Conservation (phyloP, 2,797 vertebrate genomes). For the Orientallactaga sibirica region DNA sequence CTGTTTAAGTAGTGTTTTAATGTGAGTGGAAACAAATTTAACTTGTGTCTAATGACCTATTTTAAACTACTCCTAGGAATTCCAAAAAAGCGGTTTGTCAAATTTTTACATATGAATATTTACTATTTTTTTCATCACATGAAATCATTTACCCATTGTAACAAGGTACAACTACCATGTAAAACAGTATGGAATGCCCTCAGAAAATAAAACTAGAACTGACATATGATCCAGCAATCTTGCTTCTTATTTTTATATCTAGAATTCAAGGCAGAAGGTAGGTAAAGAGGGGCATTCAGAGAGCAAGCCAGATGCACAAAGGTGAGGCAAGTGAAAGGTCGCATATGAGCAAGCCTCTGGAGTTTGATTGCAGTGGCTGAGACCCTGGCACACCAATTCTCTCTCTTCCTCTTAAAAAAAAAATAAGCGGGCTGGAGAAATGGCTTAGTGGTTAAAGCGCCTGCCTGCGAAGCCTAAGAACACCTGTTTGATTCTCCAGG, state of each 20-base stretch:
- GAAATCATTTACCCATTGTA: conserved; percentile 8
- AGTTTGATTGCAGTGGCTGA: no score
- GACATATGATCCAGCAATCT: not conserved
- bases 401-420: no score
- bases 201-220: conserved; percentile 4
- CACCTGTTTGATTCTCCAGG: no score
- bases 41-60: conserved; percentile 5
- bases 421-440: no score
- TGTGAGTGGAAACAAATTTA: not conserved
- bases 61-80: not conserved
- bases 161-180: not conserved
- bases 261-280: not conserved
- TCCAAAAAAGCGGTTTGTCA: conserved; percentile 17
- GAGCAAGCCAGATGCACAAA: no score
- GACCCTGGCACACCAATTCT: no score
- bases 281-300: not conserved
- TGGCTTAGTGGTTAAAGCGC: no score
- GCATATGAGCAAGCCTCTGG: no score
- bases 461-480: no score
- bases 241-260: not conserved
- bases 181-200: conserved; percentile 18
- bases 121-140: conserved; percentile 46
- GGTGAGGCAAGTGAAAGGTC: no score
- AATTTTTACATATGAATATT: conserved; percentile 10
- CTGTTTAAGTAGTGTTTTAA: conserved; percentile 41